These are phyloP conservation scores for Falco berigora DNA, from an alignment of 2,797 vertebrate species.

Conservation along the genomic window DNA sequence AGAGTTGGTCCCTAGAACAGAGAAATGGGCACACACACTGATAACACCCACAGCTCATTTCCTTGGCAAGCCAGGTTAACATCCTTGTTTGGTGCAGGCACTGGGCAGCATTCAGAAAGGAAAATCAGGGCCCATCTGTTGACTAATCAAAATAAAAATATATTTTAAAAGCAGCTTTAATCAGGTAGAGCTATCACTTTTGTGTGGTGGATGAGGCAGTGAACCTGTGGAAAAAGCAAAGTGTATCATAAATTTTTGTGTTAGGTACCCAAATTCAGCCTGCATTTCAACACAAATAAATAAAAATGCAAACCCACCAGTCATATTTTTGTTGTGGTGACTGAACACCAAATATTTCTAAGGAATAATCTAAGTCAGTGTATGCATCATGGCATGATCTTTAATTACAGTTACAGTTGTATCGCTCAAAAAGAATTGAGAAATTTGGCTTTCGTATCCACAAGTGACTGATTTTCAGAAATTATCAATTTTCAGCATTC, in stretches of 20 bases:
- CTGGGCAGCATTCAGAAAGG: not conserved
- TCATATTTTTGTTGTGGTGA: not conserved
- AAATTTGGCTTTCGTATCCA: not conserved
- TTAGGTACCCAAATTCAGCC: not conserved
- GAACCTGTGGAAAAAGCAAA: not conserved
- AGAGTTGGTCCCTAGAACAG: not conserved
- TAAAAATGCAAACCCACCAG: not conserved
- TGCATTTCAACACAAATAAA: not conserved
- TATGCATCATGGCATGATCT: not conserved
- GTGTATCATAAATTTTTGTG: not conserved
- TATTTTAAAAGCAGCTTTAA: not conserved
- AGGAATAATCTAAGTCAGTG: not conserved
- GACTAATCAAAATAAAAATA: not conserved
- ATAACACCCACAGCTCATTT: not conserved
- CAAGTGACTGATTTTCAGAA: not conserved
- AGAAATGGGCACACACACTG: not conserved
- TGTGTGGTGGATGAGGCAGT: not conserved
- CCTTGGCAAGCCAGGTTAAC: not conserved
- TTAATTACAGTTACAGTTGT: not conserved
- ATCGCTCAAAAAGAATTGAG: not conserved
- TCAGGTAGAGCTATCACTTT: not conserved
- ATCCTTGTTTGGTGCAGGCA: not conserved
- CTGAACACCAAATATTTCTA: not conserved
- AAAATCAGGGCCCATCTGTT: not conserved
- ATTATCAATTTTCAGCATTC: not conserved